A percentile compares a stretch with the other conserved stretches of the same genome.
These are phyloP conservation scores for Actenoides hombroni DNA, from an alignment of 2,113 vertebrate species.

Conservation along the genomic window DNA sequence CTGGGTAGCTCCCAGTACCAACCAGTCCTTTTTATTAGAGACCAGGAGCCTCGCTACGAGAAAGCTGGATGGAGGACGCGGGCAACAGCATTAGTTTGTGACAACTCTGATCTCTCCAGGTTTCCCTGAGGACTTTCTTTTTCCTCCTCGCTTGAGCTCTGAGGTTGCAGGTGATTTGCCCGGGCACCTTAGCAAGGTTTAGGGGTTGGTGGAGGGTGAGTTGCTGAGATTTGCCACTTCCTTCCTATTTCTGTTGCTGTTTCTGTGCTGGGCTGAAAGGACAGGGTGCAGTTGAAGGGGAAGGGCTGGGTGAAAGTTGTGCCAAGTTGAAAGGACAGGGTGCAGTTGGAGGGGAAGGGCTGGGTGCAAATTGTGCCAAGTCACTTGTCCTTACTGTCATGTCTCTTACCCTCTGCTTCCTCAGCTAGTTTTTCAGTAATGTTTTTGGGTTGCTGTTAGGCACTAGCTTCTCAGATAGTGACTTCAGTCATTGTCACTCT, in stretches of 20 bases:
- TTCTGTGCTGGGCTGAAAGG: not conserved
- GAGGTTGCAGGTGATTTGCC: not conserved
- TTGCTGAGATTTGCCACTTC: not conserved
- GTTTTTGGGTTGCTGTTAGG: not conserved
- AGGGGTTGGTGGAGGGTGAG: not conserved
- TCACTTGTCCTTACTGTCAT: not conserved
- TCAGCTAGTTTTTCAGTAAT: not conserved
- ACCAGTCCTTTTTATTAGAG: not conserved
- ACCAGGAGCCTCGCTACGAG: not conserved
- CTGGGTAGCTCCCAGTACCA: not conserved
- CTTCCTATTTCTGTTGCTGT: not conserved
- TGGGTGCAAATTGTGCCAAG: rapidly evolving
- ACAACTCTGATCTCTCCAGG: not conserved
- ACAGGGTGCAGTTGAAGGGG: not conserved
- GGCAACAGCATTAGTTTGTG: not conserved
- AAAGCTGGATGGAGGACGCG: not conserved
- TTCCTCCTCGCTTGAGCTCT: not conserved
- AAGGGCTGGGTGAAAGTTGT: rapidly evolving
- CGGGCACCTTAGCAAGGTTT: not conserved
- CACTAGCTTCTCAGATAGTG: not conserved
- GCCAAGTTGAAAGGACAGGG: not conserved
- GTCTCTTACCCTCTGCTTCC: not conserved
- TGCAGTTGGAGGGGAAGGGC: not conserved
- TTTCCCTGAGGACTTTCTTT: not conserved
- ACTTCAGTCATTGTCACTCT: not conserved